phyloP scores from a whole-genome alignment of 2,113 vertebrate species.

The Daphoenositta chrysoptera region DNA sequence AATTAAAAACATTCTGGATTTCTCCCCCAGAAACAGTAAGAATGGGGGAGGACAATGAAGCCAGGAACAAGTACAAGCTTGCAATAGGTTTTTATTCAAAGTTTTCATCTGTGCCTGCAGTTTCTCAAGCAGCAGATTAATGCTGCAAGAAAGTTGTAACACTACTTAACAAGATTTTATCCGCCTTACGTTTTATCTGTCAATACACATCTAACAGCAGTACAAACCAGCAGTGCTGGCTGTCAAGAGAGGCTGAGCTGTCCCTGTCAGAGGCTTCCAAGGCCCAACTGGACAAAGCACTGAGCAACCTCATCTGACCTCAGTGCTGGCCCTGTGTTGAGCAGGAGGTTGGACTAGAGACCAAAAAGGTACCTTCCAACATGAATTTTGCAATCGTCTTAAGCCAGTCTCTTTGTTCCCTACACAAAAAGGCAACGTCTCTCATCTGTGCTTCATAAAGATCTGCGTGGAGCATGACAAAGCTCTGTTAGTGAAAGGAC shows the following conservation, averaged over 20 bases:
- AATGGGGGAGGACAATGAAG: background rate
- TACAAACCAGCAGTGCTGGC: background rate
- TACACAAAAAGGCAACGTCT: background rate
- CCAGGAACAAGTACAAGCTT: background rate
- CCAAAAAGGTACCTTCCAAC: background rate
- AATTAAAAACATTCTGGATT: background rate
- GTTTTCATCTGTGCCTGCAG: background rate
- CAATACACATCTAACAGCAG: background rate
- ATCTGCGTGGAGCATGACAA: background rate
- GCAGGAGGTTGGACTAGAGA: background rate
- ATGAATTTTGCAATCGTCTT: background rate
- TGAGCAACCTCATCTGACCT: background rate
- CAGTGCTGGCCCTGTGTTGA: background rate
- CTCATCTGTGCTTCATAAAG: background rate
- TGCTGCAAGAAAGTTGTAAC: background rate
- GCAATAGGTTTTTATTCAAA: accelerated
- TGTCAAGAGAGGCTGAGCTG: background rate
- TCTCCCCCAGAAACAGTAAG: background rate
- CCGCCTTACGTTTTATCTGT: background rate
- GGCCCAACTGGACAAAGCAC: background rate
- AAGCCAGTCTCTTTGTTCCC: background rate
- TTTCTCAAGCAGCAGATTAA: background rate
- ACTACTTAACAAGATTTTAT: background rate
- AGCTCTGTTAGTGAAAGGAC: background rate
- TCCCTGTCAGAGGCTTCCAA: background rate